Evolutionary conservation across 2,113 vertebrate genomes (phyloP).

Genomic region (Picathartes gymnocephalus): DNA sequence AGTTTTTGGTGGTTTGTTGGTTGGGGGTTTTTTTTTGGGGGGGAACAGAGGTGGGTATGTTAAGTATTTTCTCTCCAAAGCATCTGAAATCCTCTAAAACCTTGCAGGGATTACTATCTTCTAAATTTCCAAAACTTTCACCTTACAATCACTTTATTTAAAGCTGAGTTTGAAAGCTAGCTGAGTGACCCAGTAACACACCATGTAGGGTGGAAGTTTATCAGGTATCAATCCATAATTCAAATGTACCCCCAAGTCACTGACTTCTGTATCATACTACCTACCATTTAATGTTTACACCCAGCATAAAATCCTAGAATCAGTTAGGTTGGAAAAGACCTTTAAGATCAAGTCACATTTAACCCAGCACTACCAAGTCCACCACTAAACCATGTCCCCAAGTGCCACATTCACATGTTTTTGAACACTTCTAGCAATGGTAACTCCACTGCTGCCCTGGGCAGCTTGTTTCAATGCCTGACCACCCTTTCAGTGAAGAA

Average conservation of each 20-base stretch:
- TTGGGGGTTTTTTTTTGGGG: not conserved
- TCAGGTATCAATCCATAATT: not conserved
- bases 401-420: not conserved
- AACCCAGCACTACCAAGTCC: not conserved
- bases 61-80: not conserved
- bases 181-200: not conserved
- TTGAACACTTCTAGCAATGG: not conserved
- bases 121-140: not conserved
- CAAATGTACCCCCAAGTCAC: not conserved
- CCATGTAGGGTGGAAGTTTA: not conserved
- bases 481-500: not conserved
- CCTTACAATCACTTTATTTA: not conserved
- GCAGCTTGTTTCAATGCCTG: not conserved
- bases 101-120: not conserved
- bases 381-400: not conserved
- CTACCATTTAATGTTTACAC: not conserved
- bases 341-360: not conserved
- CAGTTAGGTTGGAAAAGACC: not conserved
- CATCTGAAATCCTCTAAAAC: not conserved
- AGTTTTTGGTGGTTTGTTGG: not conserved
- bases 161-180: not conserved
- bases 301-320: not conserved
- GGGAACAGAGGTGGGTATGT: not conserved
- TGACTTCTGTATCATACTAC: not conserved
- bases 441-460: not conserved